Base-by-base conservation (phyloP, 53 echinoderm and acorn worm genomes). In the Luidia sarsii region DNA sequence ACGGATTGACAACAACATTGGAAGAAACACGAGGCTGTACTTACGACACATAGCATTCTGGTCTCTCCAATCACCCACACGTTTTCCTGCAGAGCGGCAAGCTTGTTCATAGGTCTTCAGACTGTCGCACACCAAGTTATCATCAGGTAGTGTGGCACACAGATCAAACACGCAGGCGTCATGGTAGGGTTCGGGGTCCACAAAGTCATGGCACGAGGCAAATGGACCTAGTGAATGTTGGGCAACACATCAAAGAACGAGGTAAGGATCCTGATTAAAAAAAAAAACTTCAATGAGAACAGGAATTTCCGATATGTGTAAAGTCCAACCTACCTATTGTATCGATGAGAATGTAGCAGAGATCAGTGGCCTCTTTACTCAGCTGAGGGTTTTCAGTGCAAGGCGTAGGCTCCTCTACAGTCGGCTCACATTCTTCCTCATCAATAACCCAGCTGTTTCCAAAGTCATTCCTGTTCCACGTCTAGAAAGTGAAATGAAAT, bases 161-260 rank as follows among this genome's bases (percentile, higher is more conserved):
- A 94, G 72, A 64, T 94, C 94, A 80, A 88, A 91, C 43, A 88
- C 62, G 19, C 94, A 94, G 3, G 94, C 85, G 4, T 64, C 55
- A 33, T 86, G 77, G 60, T 88, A 94, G 2, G 69, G 53, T 8
- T 10, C 14, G 4, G 91, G 91, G 55, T 85, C 83, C 28, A 84
- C 83, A 56, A 56, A 80, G 14, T 88, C 81, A 57, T 94, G 94
- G 61, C 94, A 94, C 21, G 50, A 21, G 34, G 65, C 71, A 41
- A 94, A 91, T 35, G 89, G 88, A 41, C 94, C 91, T 88, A 45
- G 3, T 37, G 50, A 31, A 36, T 48, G 29, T 21, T 19, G 21
- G n/a, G n/a, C n/a, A n/a, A n/a, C n/a, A n/a, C n/a, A n/a, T n/a
- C n/a, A n/a, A n/a, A n/a, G n/a, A n/a, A n/a, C n/a, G n/a, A n/a